These are phyloP conservation scores for Cathartes aura DNA, from an alignment of 2,113 vertebrate species.

Conservation along the genomic window DNA sequence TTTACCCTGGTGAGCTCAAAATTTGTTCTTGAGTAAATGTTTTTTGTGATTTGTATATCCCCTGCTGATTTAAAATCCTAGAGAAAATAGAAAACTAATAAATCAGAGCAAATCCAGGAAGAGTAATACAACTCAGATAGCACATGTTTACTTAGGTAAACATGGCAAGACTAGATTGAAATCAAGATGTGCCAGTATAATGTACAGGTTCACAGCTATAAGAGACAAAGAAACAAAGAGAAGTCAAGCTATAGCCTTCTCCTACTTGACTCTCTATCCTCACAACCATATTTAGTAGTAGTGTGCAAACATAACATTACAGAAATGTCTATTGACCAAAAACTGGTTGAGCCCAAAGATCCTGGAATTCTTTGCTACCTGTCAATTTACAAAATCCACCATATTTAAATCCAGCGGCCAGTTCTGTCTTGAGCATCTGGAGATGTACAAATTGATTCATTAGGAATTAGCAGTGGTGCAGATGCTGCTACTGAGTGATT, in stretches of 20 bases:
- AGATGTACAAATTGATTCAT: neutral
- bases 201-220: neutral
- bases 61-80: neutral
- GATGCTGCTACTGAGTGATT: neutral
- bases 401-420: accelerated
- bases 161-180: neutral
- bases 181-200: neutral
- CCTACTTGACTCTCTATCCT: neutral
- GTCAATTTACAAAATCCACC: neutral
- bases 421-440: neutral
- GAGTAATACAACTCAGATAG: neutral
- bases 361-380: neutral
- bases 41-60: neutral
- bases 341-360: neutral
- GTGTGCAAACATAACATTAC: neutral
- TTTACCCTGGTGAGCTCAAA: neutral
- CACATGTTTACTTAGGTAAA: neutral
- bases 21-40: neutral
- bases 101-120: neutral
- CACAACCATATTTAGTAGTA: neutral
- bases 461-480: neutral
- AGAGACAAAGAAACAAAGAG: neutral
- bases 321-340: neutral
- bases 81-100: slow-evolving; percentile 7
- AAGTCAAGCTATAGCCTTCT: neutral